A percentile compares a stretch with the other conserved stretches of the same genome.
These are phyloP conservation scores for Urocyon cinereoargenteus DNA, from an alignment of 2,797 vertebrate genomes.

Conservation along the genomic window DNA sequence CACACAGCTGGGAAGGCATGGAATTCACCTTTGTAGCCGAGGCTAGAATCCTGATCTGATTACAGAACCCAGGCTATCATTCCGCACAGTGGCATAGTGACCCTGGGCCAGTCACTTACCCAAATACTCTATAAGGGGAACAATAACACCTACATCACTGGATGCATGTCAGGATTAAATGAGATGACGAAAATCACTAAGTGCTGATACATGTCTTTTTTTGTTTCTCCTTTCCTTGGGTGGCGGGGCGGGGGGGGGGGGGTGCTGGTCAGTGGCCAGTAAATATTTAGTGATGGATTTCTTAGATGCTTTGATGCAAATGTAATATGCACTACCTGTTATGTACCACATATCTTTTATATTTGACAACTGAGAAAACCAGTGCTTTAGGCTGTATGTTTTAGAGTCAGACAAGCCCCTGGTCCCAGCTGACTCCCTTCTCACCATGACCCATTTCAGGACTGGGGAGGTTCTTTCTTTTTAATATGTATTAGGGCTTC, in stretches of 20 bases:
- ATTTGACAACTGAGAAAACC: neutral
- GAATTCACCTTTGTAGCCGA: neutral
- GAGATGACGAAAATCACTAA: neutral
- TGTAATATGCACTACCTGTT: neutral
- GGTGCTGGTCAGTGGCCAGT: neutral
- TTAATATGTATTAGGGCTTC: neutral
- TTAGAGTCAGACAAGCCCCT: neutral
- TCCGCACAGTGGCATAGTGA: neutral
- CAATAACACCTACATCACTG: neutral
- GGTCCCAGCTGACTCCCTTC: neutral
- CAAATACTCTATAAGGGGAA: neutral
- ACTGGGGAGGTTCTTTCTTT: neutral
- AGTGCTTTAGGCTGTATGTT: neutral
- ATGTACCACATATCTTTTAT: neutral
- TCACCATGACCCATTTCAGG: neutral
- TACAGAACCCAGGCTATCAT: neutral
- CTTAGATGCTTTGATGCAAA: neutral
- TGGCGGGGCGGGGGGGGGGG: rapidly evolving
- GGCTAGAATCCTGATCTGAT: neutral
- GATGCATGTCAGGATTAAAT: neutral
- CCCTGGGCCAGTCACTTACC: neutral
- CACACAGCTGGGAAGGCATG: neutral
- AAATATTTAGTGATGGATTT: neutral
- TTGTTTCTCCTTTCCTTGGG: neutral
- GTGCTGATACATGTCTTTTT: neutral